Percentiles rank a stretch among this genome's conserved stretches.
Conservation (phyloP, 1,140 invertebrate genomes). For the Archegozetes longisetosus region DNA sequence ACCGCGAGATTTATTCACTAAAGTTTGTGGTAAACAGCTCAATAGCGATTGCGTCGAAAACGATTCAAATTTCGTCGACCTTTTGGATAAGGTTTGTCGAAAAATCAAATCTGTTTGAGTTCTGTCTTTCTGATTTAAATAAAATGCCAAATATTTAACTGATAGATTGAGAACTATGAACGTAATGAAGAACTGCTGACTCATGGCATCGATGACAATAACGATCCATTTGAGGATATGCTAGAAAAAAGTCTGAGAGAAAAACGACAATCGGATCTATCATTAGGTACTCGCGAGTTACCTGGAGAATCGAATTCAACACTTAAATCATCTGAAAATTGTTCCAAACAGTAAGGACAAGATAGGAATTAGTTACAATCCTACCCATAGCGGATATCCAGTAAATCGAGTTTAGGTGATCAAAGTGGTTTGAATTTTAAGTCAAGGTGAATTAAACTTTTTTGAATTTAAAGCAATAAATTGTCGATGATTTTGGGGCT, state of each 20-base stretch:
- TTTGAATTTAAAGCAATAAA: no score
- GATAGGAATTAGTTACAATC: no score
- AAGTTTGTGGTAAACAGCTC: conserved; percentile 13
- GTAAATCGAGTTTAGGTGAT: no score
- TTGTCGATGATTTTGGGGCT: no score
- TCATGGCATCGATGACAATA: neutral
- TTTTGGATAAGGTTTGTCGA: conserved; percentile 9
- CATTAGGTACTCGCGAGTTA: no score
- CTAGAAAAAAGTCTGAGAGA: conserved; percentile 13
- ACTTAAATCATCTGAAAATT: no score
- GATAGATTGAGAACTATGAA: conserved; percentile 15
- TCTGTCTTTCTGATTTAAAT: neutral
- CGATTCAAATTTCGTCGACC: neutral
- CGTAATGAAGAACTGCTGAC: neutral
- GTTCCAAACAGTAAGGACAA: no score
- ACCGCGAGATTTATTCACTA: conserved; percentile 6
- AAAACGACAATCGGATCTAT: neutral
- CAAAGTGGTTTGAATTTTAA: no score
- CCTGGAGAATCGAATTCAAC: no score
- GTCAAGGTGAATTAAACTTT: no score
- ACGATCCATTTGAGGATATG: conserved; percentile 16
- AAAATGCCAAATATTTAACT: no score
- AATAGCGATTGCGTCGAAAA: neutral
- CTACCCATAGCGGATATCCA: no score
- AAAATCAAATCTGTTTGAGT: neutral